Percentiles rank a stretch among this genome's conserved stretches.
Conservation (phyloP, 2,797 vertebrate genomes). For the Menidia menidia region DNA sequence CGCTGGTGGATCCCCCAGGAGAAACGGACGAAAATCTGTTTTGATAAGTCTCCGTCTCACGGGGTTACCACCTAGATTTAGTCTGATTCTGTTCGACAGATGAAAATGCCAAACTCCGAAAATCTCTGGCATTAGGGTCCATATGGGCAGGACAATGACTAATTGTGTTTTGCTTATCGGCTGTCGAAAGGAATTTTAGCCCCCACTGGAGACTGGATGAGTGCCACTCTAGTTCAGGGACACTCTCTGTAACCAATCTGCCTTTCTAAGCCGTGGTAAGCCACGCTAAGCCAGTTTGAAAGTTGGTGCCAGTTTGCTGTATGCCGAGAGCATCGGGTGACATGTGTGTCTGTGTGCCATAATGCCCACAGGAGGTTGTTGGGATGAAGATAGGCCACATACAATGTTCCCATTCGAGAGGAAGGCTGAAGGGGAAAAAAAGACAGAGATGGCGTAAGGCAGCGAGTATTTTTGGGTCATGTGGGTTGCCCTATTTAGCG, state of each 20-base stretch:
- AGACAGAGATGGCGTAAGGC: slow-evolving; percentile 61
- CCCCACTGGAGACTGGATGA: slow-evolving; percentile 44
- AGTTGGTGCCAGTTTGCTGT: slow-evolving; percentile 68
- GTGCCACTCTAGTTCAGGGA: slow-evolving; percentile 54
- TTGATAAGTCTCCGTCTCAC: slow-evolving; percentile 27
- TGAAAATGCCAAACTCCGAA: slow-evolving; percentile 9
- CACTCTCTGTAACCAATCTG: slow-evolving; percentile 67
- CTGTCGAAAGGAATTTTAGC: slow-evolving; percentile 49
- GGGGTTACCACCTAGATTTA: slow-evolving; percentile 18
- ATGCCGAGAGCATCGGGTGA: slow-evolving; percentile 62
- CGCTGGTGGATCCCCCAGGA: slow-evolving; percentile 26
- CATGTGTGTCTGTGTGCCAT: slow-evolving; percentile 52
- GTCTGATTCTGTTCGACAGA: slow-evolving; percentile 22
- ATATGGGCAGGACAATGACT: slow-evolving; percentile 1
- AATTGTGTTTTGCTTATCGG: slow-evolving; percentile 47
- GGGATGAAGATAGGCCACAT: slow-evolving; percentile 73
- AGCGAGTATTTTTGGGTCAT: slow-evolving; percentile 77
- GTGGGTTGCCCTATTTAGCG: slow-evolving; percentile 75
- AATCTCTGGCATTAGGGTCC: slow-evolving; percentile 7
- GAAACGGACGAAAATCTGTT: slow-evolving; percentile 22
- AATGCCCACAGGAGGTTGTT: slow-evolving; percentile 74
- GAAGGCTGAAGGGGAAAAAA: slow-evolving; percentile 60
- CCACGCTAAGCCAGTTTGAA: slow-evolving; percentile 65
- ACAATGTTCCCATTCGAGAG: slow-evolving; percentile 70
- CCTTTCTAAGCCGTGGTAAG: slow-evolving; percentile 67